Evolutionary conservation across 1,140 invertebrate genomes (phyloP).

Genomic region (Zaprionus camerounensis): DNA sequence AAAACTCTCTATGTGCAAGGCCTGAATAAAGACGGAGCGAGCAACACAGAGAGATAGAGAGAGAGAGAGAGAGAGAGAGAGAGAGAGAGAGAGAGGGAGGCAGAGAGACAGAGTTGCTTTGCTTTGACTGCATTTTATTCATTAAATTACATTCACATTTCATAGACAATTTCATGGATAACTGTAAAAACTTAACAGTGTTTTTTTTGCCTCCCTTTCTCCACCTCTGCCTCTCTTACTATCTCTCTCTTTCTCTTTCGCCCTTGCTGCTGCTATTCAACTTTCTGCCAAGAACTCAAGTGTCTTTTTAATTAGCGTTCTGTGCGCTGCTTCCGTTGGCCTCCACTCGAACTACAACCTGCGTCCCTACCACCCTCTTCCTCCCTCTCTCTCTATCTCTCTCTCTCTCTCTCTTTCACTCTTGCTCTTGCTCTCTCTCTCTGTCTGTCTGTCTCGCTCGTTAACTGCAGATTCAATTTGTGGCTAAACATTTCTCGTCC

Average conservation of each 20-base stretch:
- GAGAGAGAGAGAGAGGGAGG: not conserved
- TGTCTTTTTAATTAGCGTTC: slow-evolving; percentile 80
- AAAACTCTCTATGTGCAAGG: slow-evolving; percentile 29
- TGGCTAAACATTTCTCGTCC: slow-evolving; percentile 78
- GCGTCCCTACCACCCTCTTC: not conserved
- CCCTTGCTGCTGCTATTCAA: slow-evolving; percentile 20
- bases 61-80: not conserved
- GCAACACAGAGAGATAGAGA: not conserved
- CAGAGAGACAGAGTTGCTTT: not conserved
- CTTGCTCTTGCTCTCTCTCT: not conserved
- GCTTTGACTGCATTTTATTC: slow-evolving; percentile 65
- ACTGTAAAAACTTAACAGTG: slow-evolving; percentile 54
- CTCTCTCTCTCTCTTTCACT: not conserved
- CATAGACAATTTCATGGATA: slow-evolving; percentile 78
- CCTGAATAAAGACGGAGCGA: too few relatives aligned
- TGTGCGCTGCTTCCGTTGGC: slow-evolving; percentile 57
- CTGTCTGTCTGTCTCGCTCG: not conserved
- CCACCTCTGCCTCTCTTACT: not conserved
- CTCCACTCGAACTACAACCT: slow-evolving; percentile 63
- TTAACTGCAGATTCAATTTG: slow-evolving; percentile 69
- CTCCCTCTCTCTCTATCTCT: not conserved
- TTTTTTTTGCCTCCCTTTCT: not conserved
- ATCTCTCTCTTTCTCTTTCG: slow-evolving; percentile 17
- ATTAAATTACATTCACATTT: slow-evolving; percentile 81
- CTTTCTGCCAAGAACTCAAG: slow-evolving; percentile 54